Evolutionary conservation across 1,140 invertebrate species (phyloP).

Genomic region (Batillaria attramentaria): DNA sequence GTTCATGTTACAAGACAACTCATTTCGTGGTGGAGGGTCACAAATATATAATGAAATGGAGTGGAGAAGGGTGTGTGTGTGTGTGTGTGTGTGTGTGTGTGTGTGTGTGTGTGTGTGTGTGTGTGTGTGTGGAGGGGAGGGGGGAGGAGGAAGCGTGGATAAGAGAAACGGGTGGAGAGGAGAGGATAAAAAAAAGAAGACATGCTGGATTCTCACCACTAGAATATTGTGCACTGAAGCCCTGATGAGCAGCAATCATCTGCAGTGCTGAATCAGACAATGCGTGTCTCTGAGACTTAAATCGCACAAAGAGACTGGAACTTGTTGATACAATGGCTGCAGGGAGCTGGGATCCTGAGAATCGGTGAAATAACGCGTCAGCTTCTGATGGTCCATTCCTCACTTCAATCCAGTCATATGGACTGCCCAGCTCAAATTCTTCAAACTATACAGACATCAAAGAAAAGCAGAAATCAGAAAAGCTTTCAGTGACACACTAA

Average conservation of each 20-base stretch:
- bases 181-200: neutral
- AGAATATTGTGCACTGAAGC: constrained; percentile 49
- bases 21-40: too few species aligned
- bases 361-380: constrained; percentile 41
- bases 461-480: too few species aligned
- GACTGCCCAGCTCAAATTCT: constrained; percentile 42
- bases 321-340: constrained; percentile 38
- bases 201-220: constrained; percentile 36
- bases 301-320: constrained; percentile 40
- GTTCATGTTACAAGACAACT: too few species aligned
- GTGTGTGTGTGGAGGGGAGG: neutral
- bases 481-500: too few species aligned
- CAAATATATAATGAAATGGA: too few species aligned
- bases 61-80: constrained; percentile 17
- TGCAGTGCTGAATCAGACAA: too few species aligned
- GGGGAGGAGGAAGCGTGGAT: neutral
- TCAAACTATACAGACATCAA: too few species aligned
- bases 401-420: constrained; percentile 49
- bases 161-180: constrained; percentile 7
- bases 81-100: constrained; percentile 12
- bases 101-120: neutral
- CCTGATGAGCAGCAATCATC: too few species aligned
- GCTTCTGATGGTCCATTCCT: constrained; percentile 36
- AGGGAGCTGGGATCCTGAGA: constrained; percentile 44
- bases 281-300: constrained; percentile 34